Evolutionary conservation across 1,140 invertebrate genomes (phyloP).

Genomic region (Diachasma alloeum): DNA sequence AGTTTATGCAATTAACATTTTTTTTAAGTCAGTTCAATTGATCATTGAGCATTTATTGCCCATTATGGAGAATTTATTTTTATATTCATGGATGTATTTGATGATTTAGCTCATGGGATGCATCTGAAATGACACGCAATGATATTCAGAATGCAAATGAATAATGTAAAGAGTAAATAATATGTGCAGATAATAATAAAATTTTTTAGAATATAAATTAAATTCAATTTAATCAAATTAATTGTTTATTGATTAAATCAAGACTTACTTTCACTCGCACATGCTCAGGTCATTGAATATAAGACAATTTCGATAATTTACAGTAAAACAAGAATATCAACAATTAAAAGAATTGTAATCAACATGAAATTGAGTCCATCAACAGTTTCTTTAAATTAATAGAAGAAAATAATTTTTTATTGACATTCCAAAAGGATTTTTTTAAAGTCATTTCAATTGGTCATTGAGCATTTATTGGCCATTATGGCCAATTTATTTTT

Average conservation of each 20-base stretch:
- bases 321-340: too few species aligned
- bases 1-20: too few species aligned
- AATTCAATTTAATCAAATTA: background rate
- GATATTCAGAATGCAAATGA: background rate
- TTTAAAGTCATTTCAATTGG: too few species aligned
- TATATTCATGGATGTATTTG: background rate
- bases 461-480: too few species aligned
- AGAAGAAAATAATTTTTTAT: too few species aligned
- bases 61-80: background rate
- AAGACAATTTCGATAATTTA: too few species aligned
- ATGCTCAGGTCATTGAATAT: too few species aligned
- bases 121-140: conserved; percentile 18
- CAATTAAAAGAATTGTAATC: too few species aligned
- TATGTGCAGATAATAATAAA: background rate
- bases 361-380: too few species aligned
- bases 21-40: background rate
- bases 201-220: background rate
- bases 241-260: background rate
- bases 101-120: background rate
- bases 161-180: background rate
- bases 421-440: too few species aligned
- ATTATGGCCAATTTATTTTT: too few species aligned
- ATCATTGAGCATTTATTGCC: background rate
- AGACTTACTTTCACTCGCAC: background rate
- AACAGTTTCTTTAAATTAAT: too few species aligned